Evolutionary conservation across 2,113 vertebrate species (phyloP), one percentile per base, ranked within the genome.

Genomic region (Halichoeres trimaculatus): DNA sequence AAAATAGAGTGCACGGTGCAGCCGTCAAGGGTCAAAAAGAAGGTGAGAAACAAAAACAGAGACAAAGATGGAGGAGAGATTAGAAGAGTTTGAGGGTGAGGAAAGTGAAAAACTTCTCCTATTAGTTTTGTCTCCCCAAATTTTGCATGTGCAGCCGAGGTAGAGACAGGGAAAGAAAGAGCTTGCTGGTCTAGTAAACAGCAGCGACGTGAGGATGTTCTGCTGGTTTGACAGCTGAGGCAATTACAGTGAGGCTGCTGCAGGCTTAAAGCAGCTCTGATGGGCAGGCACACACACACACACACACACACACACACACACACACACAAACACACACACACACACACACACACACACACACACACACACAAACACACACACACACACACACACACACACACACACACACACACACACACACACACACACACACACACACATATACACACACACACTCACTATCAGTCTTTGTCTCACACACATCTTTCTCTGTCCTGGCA

Each of bases 171-270:
- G 47, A 26, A 36, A 43, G 14, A 19, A 35, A 16, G 61, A 23
- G 47, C 30, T 58, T 70, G 45, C 71, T 70, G 69, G 51, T 4
- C n/a, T 43, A 48, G 64, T 85, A 71, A 63, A 51, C 66, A 65
- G 53, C 36, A 54, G 48, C 64, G 71, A 71, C 69, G 50, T 73
- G 61, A 59, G 45, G 72, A 61, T 79, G 57, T 71, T 82, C 9
- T 16, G 56, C 81, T 81, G 43, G 74, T 84, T 78, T 90, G 81
- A 88, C 85, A 88, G 82, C 59, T 52, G 62, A 83, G 76, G 77
- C 80, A 88, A 88, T 88, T 85, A 89, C 61, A 82, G 65, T 63
- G 80, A 84, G 12, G 61, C 59, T 81, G 69, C 78, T 76, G 68
- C 52, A 57, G 64, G 68, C 69, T 85, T 61, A 81, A 86, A 81